phyloP scores from a whole-genome alignment of 2,113 vertebrate genomes.

The Bothrops jararaca region DNA sequence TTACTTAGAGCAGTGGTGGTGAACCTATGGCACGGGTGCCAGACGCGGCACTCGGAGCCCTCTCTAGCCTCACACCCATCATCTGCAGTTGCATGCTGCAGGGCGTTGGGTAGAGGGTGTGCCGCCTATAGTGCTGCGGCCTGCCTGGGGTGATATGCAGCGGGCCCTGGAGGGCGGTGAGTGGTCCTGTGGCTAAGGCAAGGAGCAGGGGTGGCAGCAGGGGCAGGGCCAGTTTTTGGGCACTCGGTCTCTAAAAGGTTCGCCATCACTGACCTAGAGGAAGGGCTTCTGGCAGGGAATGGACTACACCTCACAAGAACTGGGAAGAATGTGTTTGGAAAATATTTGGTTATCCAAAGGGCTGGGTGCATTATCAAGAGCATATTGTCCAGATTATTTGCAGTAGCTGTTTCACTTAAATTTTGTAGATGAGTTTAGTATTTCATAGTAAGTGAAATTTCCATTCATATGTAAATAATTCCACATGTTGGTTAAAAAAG shows the following conservation, averaged over 20 bases:
- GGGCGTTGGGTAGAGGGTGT: no score
- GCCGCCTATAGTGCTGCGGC: no score
- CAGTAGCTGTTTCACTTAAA: neutral
- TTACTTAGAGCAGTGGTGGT: neutral
- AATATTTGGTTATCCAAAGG: neutral
- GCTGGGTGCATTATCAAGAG: neutral
- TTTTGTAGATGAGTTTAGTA: neutral
- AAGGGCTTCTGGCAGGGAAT: neutral
- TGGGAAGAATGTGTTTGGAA: neutral
- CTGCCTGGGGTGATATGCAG: no score
- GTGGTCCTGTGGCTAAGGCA: no score
- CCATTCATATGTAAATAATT: neutral
- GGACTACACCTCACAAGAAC: neutral
- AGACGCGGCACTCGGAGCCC: no score
- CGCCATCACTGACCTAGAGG: neutral
- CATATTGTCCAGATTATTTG: neutral
- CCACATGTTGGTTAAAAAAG: neutral
- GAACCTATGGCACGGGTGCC: no score
- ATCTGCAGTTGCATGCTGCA: no score
- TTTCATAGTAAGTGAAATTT: neutral
- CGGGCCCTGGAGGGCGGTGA: no score
- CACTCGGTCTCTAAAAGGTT: no score
- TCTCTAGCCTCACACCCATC: no score
- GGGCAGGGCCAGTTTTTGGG: no score
- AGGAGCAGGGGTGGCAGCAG: no score